Conservation (phyloP, 2,888 invertebrate genomes). For the Stratiomys singularior region DNA sequence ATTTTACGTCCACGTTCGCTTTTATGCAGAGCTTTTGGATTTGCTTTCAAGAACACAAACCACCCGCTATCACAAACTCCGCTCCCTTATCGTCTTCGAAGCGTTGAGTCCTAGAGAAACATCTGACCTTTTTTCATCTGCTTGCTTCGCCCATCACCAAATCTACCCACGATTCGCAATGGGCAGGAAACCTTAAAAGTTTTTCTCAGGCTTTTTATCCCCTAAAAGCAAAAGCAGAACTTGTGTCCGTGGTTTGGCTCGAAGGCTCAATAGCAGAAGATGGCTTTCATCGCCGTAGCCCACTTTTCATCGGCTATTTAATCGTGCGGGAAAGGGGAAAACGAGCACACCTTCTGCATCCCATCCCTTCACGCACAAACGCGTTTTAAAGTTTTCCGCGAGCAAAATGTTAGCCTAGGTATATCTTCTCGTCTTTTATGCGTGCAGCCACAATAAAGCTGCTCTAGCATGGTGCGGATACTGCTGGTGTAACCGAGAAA, state of each 20-base stretch:
- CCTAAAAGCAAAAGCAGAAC: constrained; percentile 19
- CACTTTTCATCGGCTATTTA: neutral
- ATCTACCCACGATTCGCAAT: neutral
- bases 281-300: constrained; percentile 38
- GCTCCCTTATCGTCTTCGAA: neutral
- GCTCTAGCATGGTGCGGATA: constrained; percentile 20
- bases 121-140: too few relatives aligned
- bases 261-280: constrained; percentile 12
- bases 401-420: constrained; percentile 43
- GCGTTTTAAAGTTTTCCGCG: constrained; percentile 26
- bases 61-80: neutral
- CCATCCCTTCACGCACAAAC: constrained; percentile 15
- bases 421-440: neutral
- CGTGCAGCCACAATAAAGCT: constrained; percentile 14
- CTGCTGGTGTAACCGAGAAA: constrained; percentile 20
- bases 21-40: neutral
- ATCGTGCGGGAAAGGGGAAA: constrained; percentile 19
- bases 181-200: too few relatives aligned
- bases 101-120: too few relatives aligned
- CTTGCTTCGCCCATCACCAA: too few relatives aligned
- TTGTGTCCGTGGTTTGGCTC: constrained; percentile 7
- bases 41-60: neutral
- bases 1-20: neutral
- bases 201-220: neutral
- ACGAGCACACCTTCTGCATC: neutral